A percentile compares a stretch with the other conserved stretches of the same genome.
phyloP scores from a whole-genome alignment of 2,888 invertebrate species.

The Pyrochroa serraticornis region DNA sequence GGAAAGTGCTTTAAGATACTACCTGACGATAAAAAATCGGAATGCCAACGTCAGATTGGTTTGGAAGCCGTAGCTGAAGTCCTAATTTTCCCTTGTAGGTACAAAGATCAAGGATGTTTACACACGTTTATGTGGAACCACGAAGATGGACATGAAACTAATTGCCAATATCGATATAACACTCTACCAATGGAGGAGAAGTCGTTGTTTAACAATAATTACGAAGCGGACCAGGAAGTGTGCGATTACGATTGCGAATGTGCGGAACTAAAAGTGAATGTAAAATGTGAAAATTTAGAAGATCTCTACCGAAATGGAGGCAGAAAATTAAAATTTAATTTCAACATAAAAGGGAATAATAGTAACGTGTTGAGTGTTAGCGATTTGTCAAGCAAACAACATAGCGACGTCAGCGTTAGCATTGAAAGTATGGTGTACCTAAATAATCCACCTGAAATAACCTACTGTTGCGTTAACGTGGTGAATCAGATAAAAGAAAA shows the following conservation, averaged over 20 bases:
- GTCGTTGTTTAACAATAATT: neutral
- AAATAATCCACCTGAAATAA: slow-evolving; percentile 25
- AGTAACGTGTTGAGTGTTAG: slow-evolving; percentile 13
- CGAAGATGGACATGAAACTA: slow-evolving; percentile 42
- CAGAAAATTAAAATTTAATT: slow-evolving; percentile 3
- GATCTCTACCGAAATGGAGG: neutral
- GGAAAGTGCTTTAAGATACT: slow-evolving; percentile 48
- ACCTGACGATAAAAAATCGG: slow-evolving; percentile 38
- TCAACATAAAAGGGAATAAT: slow-evolving; percentile 32
- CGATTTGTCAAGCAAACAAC: neutral
- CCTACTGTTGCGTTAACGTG: slow-evolving; percentile 30
- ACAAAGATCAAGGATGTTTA: slow-evolving; percentile 40
- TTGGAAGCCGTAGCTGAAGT: slow-evolving; percentile 42
- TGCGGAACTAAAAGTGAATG: slow-evolving; percentile 2
- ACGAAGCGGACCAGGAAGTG: neutral
- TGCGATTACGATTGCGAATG: neutral
- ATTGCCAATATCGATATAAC: slow-evolving; percentile 39
- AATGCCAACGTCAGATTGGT: slow-evolving; percentile 42
- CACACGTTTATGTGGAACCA: slow-evolving; percentile 39
- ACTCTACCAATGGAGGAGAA: slow-evolving; percentile 21
- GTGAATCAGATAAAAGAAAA: slow-evolving; percentile 18
- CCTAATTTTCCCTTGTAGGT: slow-evolving; percentile 46
- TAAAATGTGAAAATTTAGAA: neutral
- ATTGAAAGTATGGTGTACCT: slow-evolving; percentile 33
- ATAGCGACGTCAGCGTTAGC: slow-evolving; percentile 13